Evolutionary conservation across 1,140 invertebrate species (phyloP).

Genomic region (Tetramorium parvispinum): DNA sequence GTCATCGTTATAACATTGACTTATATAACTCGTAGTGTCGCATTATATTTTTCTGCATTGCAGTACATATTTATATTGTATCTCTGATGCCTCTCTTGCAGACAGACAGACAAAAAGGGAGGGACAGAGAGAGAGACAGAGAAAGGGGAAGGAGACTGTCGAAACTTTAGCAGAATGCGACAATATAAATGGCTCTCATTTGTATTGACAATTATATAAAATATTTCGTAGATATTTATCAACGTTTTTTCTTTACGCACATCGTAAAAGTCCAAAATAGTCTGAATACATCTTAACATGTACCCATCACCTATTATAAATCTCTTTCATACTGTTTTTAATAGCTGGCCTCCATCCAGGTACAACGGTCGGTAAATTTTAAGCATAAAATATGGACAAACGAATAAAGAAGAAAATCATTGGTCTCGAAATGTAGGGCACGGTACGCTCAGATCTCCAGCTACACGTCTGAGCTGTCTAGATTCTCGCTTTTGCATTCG

Average conservation of each 20-base stretch:
- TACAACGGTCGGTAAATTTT: not conserved
- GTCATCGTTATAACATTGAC: slow-evolving; percentile 17
- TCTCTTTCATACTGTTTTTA: not conserved
- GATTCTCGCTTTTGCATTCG: slow-evolving; percentile 62
- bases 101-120: not conserved
- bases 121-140: not conserved
- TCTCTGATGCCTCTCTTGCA: slow-evolving; percentile 14
- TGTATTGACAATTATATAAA: not conserved
- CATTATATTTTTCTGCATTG: slow-evolving; percentile 70
- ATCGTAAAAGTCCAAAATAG: not conserved
- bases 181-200: not conserved
- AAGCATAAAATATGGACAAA: not conserved
- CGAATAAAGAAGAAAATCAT: not conserved
- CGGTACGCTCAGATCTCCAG: not conserved
- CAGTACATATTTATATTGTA: slow-evolving; percentile 47
- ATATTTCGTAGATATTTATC: not conserved
- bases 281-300: not conserved
- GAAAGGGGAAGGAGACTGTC: not conserved
- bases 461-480: slow-evolving; percentile 4
- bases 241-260: not conserved
- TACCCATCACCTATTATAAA: not conserved
- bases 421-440: slow-evolving; percentile 25
- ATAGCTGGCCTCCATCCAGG: not conserved
- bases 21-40: slow-evolving; percentile 43
- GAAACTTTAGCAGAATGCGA: slow-evolving; percentile 21